These are phyloP conservation scores for Metaphire vulgaris DNA, from an alignment of 1,140 invertebrate species.

Conservation along the genomic window DNA sequence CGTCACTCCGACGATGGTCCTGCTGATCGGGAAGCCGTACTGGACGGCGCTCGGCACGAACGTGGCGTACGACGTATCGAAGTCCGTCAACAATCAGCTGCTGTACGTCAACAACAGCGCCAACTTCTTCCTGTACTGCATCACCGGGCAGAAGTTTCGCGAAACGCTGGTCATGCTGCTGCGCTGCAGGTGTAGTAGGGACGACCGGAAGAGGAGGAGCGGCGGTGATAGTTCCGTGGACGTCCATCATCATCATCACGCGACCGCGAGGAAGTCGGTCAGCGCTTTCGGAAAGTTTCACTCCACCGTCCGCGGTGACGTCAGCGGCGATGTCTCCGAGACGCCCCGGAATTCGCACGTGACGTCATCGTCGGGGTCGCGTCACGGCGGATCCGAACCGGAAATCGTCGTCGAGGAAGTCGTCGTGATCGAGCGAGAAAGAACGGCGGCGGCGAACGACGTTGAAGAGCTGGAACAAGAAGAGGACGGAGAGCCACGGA, in stretches of 20 bases:
- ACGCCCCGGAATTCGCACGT: too few relatives aligned
- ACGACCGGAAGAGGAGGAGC: too few relatives aligned
- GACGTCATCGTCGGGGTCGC: too few relatives aligned
- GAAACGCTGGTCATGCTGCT: slow-evolving; percentile 28
- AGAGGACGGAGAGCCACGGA: neutral
- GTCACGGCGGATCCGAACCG: too few relatives aligned
- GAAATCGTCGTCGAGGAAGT: too few relatives aligned
- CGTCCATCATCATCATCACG: too few relatives aligned
- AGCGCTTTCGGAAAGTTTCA: too few relatives aligned
- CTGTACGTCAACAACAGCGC: slow-evolving; percentile 32
- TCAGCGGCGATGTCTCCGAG: too few relatives aligned
- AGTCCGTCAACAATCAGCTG: slow-evolving; percentile 28
- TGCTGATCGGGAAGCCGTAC: slow-evolving; percentile 6
- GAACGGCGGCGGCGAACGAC: neutral
- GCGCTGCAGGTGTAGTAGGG: neutral
- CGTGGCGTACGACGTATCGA: slow-evolving; percentile 21
- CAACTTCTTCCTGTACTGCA: slow-evolving; percentile 35
- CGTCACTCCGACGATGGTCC: neutral
- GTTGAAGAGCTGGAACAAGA: neutral
- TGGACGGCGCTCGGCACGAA: slow-evolving; percentile 1
- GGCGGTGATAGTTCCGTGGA: too few relatives aligned
- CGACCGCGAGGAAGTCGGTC: too few relatives aligned
- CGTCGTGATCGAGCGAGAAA: too few relatives aligned
- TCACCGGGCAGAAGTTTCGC: slow-evolving; percentile 33
- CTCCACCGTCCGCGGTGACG: too few relatives aligned